phyloP scores from a whole-genome alignment of 2,888 invertebrate species.

The Acleris holmiana region DNA sequence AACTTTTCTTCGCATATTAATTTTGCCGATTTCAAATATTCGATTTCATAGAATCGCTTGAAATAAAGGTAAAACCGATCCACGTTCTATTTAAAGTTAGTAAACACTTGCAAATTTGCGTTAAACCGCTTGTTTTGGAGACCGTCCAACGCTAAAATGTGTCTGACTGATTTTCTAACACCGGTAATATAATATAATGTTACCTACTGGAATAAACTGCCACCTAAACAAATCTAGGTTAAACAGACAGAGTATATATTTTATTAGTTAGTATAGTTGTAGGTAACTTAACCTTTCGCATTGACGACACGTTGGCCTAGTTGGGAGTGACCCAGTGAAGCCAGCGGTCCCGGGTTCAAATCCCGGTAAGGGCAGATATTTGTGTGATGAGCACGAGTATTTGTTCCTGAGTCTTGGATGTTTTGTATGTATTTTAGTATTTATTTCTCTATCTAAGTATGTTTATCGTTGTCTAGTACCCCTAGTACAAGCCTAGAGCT shows the following conservation, averaged over 20 bases:
- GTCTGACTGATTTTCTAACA: slow-evolving; percentile 31
- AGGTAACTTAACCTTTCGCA: too few species aligned
- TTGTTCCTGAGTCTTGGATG: too few species aligned
- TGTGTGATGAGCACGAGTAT: too few species aligned
- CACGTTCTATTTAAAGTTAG: slow-evolving; percentile 30
- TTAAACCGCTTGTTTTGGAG: slow-evolving; percentile 40
- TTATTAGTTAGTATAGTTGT: neutral
- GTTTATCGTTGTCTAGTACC: too few species aligned
- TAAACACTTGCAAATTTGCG: slow-evolving; percentile 39
- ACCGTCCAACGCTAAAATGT: slow-evolving; percentile 38
- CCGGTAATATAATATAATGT: slow-evolving; percentile 28
- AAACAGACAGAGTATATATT: neutral
- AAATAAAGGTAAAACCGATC: slow-evolving; percentile 6
- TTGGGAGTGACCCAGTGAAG: too few species aligned
- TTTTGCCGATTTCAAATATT: neutral
- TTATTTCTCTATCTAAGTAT: too few species aligned
- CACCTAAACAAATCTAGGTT: neutral
- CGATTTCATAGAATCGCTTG: neutral
- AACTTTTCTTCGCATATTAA: neutral
- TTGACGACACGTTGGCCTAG: too few species aligned
- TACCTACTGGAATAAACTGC: slow-evolving; percentile 15
- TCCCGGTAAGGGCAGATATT: too few species aligned
- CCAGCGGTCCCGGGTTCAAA: too few species aligned
- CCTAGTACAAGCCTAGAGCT: too few species aligned
- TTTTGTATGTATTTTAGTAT: too few species aligned